A percentile compares a stretch with the other conserved stretches of the same genome.
Conservation (phyloP, 2,888 invertebrate species). For the Halictus ligatus region DNA sequence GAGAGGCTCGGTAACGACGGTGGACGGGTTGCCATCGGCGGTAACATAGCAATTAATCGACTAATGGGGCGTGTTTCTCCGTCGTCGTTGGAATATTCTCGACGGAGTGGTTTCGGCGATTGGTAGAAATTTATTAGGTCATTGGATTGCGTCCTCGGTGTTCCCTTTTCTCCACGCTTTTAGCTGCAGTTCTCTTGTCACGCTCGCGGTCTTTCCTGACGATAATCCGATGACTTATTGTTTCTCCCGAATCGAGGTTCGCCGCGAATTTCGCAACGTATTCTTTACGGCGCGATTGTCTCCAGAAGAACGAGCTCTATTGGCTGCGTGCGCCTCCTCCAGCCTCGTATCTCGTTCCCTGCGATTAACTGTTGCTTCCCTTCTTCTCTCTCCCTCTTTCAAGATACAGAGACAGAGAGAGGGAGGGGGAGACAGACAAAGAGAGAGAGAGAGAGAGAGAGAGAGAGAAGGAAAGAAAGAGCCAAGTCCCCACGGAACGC, state of each 20-base stretch:
- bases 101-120: neutral
- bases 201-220: neutral
- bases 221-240: constrained; percentile 25
- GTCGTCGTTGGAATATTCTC: neutral
- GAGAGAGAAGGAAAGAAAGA: neutral
- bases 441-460: neutral
- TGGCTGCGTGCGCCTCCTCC: neutral
- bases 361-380: constrained; percentile 38
- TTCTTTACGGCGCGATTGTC: constrained; percentile 34
- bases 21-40: neutral
- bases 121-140: constrained; percentile 13
- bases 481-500: constrained; percentile 1
- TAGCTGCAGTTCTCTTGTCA: neutral
- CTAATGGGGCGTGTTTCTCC: constrained; percentile 19
- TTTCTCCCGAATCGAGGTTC: neutral
- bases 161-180: constrained; percentile 1
- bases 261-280: constrained; percentile 14
- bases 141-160: constrained; percentile 8
- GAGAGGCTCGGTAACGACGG: neutral
- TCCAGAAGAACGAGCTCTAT: constrained; percentile 6
- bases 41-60: constrained; percentile 47
- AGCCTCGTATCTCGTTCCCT: constrained; percentile 26
- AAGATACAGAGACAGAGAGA: too few species aligned
- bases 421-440: too few species aligned
- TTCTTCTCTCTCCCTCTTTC: neutral